A percentile compares a stretch with the other conserved stretches of the same genome.
Evolutionary conservation across 2,113 vertebrate species (phyloP).

Genomic region (Bagarius yarrelli): DNA sequence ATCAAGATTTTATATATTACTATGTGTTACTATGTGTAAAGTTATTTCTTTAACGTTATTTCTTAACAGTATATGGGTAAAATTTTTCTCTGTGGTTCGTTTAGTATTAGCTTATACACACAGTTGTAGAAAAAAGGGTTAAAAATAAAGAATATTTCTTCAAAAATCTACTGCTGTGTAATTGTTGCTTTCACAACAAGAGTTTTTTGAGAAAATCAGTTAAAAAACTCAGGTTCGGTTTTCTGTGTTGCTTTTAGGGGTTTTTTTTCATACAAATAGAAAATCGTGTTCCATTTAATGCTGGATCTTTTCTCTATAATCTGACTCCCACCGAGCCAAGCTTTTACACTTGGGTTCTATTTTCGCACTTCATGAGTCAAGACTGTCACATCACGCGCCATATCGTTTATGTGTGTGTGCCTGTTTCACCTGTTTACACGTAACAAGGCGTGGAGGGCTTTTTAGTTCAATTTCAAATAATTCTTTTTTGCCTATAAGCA

Average conservation of each 20-base stretch:
- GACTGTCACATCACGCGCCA: not conserved
- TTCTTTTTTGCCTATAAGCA: not conserved
- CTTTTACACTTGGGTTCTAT: not conserved
- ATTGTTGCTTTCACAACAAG: not conserved
- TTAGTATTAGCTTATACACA: not conserved
- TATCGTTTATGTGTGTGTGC: not conserved
- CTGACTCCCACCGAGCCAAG: not conserved
- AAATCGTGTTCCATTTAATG: not conserved
- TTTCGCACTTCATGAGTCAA: conserved; percentile 3
- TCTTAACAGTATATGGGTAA: no score
- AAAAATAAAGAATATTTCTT: not conserved
- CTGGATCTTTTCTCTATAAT: not conserved
- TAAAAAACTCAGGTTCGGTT: not conserved
- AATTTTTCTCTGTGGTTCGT: not conserved
- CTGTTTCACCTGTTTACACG: not conserved
- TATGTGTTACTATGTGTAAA: no score
- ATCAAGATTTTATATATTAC: no score
- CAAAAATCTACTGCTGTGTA: not conserved
- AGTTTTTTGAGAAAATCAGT: not conserved
- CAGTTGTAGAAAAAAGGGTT: not conserved
- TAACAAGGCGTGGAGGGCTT: not conserved
- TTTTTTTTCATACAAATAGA: not conserved
- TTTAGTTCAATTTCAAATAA: no score
- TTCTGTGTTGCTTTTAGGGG: not conserved
- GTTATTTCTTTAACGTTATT: no score